These are phyloP conservation scores for Oryzias javanicus DNA, from an alignment of 2,113 vertebrate genomes.

Conservation along the genomic window DNA sequence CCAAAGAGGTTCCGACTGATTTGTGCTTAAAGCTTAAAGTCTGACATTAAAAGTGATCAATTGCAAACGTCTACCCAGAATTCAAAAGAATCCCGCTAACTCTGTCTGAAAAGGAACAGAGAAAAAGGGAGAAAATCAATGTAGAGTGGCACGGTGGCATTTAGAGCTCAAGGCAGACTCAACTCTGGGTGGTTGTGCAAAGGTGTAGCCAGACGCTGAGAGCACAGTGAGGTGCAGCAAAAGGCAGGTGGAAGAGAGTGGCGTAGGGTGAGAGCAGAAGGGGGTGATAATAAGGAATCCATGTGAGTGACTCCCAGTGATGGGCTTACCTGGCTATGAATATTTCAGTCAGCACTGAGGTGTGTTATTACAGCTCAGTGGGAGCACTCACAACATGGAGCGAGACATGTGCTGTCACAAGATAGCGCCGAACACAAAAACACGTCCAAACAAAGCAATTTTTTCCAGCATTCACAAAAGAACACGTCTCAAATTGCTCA, in stretches of 20 bases:
- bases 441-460: slow-evolving; percentile 40
- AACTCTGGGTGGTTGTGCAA: slow-evolving; percentile 15
- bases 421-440: slow-evolving; percentile 45
- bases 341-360: slow-evolving; percentile 73
- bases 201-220: slow-evolving; percentile 32
- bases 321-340: slow-evolving; percentile 73
- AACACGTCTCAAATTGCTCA: slow-evolving; percentile 48
- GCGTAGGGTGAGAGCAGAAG: slow-evolving; percentile 50
- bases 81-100: not conserved
- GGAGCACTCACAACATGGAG: slow-evolving; percentile 66
- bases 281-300: slow-evolving; percentile 69
- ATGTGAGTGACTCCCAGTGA: slow-evolving; percentile 68
- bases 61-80: slow-evolving; percentile 1
- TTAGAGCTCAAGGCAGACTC: slow-evolving; percentile 20
- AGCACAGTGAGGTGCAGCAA: slow-evolving; percentile 43
- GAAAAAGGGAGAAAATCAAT: not conserved
- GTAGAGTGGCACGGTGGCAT: slow-evolving; percentile 40
- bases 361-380: slow-evolving; percentile 75
- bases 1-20: not conserved
- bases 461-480: slow-evolving; percentile 32
- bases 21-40: not conserved
- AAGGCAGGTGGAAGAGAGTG: slow-evolving; percentile 61
- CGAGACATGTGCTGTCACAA: slow-evolving; percentile 62
- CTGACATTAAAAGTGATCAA: not conserved
- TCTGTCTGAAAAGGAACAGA: slow-evolving; percentile 7